Evolutionary conservation across 2,113 vertebrate genomes (phyloP).

Genomic region (Anser cygnoides): DNA sequence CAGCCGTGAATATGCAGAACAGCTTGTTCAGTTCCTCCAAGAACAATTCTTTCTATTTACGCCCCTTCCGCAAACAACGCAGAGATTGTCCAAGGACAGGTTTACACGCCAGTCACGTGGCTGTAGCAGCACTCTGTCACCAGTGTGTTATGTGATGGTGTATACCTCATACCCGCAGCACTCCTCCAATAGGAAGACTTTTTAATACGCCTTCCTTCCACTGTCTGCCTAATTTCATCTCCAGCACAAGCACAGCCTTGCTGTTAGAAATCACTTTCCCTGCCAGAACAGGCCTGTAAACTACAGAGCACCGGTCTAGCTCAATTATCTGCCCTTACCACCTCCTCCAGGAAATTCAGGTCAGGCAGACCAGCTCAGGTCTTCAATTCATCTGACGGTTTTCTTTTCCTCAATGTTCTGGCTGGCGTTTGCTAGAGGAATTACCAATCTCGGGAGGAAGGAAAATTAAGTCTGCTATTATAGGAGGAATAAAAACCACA

Average conservation of each 20-base stretch:
- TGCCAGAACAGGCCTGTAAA: background rate
- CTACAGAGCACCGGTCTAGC: background rate
- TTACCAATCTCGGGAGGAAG: background rate
- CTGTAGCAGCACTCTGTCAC: background rate
- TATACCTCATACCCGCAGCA: background rate
- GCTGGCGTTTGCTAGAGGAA: background rate
- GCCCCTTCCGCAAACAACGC: background rate
- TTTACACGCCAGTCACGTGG: background rate
- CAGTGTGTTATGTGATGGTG: rapidly evolving
- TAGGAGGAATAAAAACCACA: background rate
- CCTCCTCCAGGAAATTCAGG: background rate
- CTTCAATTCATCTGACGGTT: background rate
- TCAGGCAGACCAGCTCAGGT: background rate
- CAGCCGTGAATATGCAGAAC: background rate
- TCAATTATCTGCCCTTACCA: background rate
- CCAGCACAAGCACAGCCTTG: background rate
- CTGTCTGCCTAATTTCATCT: background rate
- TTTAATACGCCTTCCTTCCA: background rate
- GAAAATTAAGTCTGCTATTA: background rate
- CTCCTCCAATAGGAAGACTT: background rate
- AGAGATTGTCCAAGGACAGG: conserved; percentile 15
- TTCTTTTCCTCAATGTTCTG: background rate
- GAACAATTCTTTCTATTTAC: conserved; percentile 28
- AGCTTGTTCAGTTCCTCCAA: background rate
- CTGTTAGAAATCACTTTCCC: background rate